Base-by-base conservation (phyloP, 1,140 invertebrate species). In the Sarcophaga peregrina region DNA sequence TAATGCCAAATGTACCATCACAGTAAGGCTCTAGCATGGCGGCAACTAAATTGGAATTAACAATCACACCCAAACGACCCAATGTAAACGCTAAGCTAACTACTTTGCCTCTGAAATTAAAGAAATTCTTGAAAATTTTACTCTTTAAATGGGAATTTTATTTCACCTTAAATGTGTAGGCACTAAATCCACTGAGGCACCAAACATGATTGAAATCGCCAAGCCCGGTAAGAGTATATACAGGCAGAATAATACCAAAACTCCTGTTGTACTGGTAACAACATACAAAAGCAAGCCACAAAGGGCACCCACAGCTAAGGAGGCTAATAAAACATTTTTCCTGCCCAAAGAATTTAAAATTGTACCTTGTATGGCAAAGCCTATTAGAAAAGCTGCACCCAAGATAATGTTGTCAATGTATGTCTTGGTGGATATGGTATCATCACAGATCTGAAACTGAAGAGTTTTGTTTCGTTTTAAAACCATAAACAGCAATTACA, bases 21-120 rank as follows among this genome's bases (percentile, higher is more conserved):
- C 93, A 93, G 84, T 92, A 91, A 10, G 90, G 90, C 45, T 92
- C 89, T 10, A 93, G 85, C 85, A 93, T 90, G 17, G 91, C 73
- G 0, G 92, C 93, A 62, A 93, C 92, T 5, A 93, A 82, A 84
- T 93, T 93, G 52, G 92, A 92, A 5, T 91, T 92, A 5, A 91
- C 87, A 87, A 93, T 92, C 7, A 92, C 92, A 4, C 93, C 93
- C 4, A 93, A 87, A 17, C 93, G 89, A 7, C 93, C 93, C 84
- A 92, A 89, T 85, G 93, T 92, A 90, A 94, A 91, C 8, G 92
- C 90, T 75, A 93, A 84, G 68, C 92, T 93, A 0, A 93, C 91
- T 0, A 93, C 93, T 92, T 93, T 93, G 0, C 92, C 93, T 83
- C 93, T 93, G 84, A 83, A 50, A 72, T 45, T 54, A 75, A 52